These are phyloP conservation scores for Struthio camelus DNA, from an alignment of 2,113 vertebrate genomes.

Conservation along the genomic window DNA sequence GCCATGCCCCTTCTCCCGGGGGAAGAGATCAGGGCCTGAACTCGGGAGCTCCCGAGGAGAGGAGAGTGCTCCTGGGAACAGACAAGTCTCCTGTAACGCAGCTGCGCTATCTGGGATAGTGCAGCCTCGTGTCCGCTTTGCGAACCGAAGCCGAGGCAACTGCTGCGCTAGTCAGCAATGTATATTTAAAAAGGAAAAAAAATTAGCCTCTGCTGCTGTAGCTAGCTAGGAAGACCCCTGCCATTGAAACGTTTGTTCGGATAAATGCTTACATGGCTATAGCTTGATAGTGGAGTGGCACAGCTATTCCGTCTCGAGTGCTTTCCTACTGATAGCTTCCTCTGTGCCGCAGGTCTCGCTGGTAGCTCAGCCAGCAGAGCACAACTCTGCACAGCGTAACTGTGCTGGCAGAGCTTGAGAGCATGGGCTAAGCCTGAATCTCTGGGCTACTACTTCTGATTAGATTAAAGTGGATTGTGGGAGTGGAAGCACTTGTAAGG, in stretches of 20 bases:
- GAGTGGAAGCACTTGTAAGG: constrained; percentile 12
- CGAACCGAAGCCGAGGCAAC: background rate
- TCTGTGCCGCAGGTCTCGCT: background rate
- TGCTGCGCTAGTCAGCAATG: background rate
- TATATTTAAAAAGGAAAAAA: background rate
- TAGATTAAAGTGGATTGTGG: constrained; percentile 45
- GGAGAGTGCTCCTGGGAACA: background rate
- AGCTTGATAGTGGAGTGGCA: background rate
- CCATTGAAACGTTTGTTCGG: constrained; percentile 7
- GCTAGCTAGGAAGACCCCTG: constrained; percentile 4
- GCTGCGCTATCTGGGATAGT: background rate
- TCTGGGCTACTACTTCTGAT: constrained; percentile 36
- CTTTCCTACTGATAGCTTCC: background rate
- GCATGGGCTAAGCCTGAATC: background rate
- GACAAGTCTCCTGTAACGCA: background rate
- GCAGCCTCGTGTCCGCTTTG: background rate
- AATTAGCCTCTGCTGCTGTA: background rate
- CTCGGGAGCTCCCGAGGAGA: background rate
- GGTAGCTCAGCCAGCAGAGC: background rate
- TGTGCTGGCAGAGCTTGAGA: background rate
- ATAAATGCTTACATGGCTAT: background rate
- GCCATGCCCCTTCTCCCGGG: background rate
- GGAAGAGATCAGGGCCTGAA: background rate
- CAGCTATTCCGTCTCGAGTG: background rate
- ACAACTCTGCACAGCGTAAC: background rate